Conservation (phyloP, 35 echinoderm and acorn worm species). For the Apostichopus californicus region DNA sequence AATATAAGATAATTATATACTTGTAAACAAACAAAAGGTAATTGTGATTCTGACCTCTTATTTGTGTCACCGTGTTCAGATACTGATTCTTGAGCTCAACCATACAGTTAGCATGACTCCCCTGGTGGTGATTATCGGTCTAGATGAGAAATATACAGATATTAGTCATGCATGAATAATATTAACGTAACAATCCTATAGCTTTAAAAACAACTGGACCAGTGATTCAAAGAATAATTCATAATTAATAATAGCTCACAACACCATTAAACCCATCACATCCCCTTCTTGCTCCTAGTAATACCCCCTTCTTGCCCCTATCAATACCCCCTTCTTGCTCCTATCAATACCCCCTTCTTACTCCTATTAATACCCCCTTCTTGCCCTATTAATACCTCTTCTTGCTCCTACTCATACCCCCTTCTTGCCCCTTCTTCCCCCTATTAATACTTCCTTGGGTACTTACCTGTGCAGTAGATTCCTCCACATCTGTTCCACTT, state of each 20-base stretch:
- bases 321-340: background rate
- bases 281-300: background rate
- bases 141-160: background rate
- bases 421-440: background rate
- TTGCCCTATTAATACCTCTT: background rate
- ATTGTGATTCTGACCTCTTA: slow-evolving; percentile 1
- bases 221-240: no score
- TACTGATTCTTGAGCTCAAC: slow-evolving; percentile 35
- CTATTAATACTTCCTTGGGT: background rate
- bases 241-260: no score
- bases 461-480: slow-evolving; percentile 14
- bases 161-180: no score
- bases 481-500: slow-evolving; percentile 23
- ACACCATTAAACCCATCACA: no score
- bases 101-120: slow-evolving; percentile 17
- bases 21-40: background rate
- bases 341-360: background rate
- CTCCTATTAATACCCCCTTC: background rate
- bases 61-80: slow-evolving; percentile 17
- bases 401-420: background rate
- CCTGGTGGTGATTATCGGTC: background rate
- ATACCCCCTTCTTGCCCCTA: background rate
- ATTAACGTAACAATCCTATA: no score
- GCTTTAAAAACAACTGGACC: no score
- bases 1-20: background rate